phyloP scores from a whole-genome alignment of 2,888 invertebrate genomes.

The Melieria picta region DNA sequence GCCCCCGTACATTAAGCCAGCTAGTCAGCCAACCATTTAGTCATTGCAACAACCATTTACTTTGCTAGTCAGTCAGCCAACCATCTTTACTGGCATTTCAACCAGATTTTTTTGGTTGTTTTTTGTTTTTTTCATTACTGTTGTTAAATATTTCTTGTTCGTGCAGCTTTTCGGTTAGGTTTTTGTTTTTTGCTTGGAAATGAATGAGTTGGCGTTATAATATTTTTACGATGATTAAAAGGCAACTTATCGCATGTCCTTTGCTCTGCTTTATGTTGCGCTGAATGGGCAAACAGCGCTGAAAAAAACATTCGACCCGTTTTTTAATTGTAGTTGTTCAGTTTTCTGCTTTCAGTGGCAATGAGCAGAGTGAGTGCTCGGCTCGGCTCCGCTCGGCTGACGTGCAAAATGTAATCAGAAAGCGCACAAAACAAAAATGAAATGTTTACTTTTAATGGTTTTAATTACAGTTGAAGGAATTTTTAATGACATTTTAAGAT shows the following conservation, averaged over 20 bases:
- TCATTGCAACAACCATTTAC: too few relatives aligned
- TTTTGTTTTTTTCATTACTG: neutral
- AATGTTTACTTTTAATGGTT: conserved; percentile 44
- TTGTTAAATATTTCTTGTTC: too few relatives aligned
- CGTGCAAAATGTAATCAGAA: conserved; percentile 24
- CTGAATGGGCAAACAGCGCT: neutral
- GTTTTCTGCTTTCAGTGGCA: conserved; percentile 14
- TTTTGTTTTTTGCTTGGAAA: conserved; percentile 21
- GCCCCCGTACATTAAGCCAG: too few relatives aligned
- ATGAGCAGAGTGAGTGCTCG: neutral
- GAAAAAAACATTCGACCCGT: neutral
- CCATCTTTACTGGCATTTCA: too few relatives aligned
- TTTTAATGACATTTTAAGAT: conserved; percentile 44
- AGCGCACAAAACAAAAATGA: conserved; percentile 29
- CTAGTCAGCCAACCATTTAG: too few relatives aligned
- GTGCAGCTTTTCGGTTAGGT: neutral
- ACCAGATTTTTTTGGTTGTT: conserved; percentile 8
- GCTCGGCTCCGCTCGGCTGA: neutral
- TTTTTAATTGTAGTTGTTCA: conserved; percentile 11
- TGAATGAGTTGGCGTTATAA: conserved; percentile 37
- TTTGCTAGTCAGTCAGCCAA: too few relatives aligned
- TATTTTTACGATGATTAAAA: conserved; percentile 43
- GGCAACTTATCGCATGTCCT: conserved; percentile 35
- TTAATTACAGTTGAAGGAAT: conserved; percentile 43
- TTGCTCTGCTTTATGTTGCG: conserved; percentile 20